Evolutionary conservation across 1,140 invertebrate genomes (phyloP).

Genomic region (Drosophila pallidifrons): DNA sequence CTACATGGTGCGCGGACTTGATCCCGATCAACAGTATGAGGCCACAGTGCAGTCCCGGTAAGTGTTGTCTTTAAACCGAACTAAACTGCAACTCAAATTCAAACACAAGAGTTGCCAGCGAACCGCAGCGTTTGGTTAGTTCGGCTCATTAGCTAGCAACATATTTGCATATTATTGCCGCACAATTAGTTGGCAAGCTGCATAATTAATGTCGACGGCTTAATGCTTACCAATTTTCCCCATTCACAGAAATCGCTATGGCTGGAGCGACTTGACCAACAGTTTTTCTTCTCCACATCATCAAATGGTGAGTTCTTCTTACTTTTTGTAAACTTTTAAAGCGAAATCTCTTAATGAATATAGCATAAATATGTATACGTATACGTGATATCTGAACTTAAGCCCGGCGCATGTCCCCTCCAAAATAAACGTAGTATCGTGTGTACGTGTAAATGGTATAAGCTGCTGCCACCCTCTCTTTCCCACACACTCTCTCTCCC

Average conservation of each 20-base stretch:
- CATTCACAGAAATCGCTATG: conserved; percentile 86
- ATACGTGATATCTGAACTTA: conserved; percentile 32
- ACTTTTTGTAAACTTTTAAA: not conserved
- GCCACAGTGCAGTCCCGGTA: conserved; percentile 87
- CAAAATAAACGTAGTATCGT: conserved; percentile 2
- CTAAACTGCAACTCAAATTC: not conserved
- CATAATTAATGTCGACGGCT: conserved; percentile 51
- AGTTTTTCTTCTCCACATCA: conserved; percentile 86
- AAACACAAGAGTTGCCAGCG: conserved; percentile 6
- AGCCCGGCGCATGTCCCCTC: conserved; percentile 25
- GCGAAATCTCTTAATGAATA: conserved; percentile 1
- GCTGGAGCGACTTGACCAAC: conserved; percentile 87
- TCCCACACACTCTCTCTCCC: conserved; percentile 9
- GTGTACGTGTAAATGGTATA: conserved; percentile 21
- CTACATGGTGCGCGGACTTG: conserved; percentile 87
- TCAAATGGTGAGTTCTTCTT: conserved; percentile 84
- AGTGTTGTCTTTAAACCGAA: conserved; percentile 36
- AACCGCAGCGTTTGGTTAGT: conserved; percentile 2
- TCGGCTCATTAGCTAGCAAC: conserved; percentile 49
- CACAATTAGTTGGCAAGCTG: conserved; percentile 41
- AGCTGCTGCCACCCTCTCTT: conserved; percentile 16
- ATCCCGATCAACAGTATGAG: conserved; percentile 87
- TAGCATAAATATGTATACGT: conserved; percentile 25
- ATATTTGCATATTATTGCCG: conserved; percentile 65
- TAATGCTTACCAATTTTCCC: conserved; percentile 34